These are phyloP conservation scores for Philotrypesis tridentata DNA, from an alignment of 1,140 invertebrate genomes.

Conservation along the genomic window DNA sequence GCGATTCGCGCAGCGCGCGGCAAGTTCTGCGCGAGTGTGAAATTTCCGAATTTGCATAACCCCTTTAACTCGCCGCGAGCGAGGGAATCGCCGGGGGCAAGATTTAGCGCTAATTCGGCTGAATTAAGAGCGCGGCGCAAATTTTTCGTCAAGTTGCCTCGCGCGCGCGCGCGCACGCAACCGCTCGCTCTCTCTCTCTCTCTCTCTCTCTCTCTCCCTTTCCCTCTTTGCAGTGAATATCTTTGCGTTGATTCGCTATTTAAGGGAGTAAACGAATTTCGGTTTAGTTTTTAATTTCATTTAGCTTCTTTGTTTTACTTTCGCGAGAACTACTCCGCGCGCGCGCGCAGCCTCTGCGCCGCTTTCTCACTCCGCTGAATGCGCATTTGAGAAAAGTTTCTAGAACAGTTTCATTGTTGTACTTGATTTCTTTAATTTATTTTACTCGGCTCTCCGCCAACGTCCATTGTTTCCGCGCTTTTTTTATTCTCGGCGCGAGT, in stretches of 20 bases:
- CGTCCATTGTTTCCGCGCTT: too few relatives aligned
- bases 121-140: conserved; percentile 27
- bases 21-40: conserved; percentile 27
- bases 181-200: background rate
- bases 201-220: background rate
- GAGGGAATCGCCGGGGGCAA: background rate
- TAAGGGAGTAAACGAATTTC: conserved; percentile 28
- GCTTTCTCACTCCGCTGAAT: background rate
- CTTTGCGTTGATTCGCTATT: conserved; percentile 42
- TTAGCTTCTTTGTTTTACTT: conserved; percentile 12
- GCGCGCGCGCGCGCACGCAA: too few relatives aligned
- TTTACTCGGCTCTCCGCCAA: background rate
- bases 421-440: background rate
- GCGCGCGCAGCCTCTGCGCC: background rate
- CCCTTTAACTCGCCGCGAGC: conserved; percentile 20
- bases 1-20: conserved; percentile 19
- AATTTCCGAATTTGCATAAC: conserved; percentile 48
- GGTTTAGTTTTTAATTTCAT: conserved; percentile 27
- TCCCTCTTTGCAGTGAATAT: background rate
- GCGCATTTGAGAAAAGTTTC: background rate
- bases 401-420: background rate
- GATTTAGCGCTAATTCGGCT: conserved; percentile 38
- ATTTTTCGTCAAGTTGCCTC: conserved; percentile 33
- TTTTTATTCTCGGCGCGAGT: too few relatives aligned
- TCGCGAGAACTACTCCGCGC: too few relatives aligned